Conservation (phyloP, 2,113 vertebrate species). For the Lepus europaeus region DNA sequence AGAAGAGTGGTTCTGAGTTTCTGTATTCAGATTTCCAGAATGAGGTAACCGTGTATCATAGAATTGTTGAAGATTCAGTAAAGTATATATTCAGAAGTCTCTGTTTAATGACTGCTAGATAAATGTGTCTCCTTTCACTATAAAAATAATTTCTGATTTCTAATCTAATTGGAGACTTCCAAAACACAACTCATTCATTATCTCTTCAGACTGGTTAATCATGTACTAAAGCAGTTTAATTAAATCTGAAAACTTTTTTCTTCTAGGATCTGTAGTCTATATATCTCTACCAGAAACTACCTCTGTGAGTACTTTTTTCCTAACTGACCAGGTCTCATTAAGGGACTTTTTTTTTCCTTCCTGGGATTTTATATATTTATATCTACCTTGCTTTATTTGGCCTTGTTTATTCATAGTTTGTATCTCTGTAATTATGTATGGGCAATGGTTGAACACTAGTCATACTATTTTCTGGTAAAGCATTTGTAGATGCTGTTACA, state of each 20-base stretch:
- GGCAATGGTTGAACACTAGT: neutral
- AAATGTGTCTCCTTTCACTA: neutral
- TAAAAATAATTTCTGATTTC: constrained; percentile 23
- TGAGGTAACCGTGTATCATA: neutral
- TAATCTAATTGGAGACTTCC: constrained; percentile 28
- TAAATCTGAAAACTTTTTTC: constrained; percentile 45
- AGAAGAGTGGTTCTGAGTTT: constrained; percentile 31
- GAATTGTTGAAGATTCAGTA: neutral
- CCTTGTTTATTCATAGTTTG: neutral
- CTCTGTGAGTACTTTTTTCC: neutral
- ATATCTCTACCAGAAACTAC: constrained; percentile 1
- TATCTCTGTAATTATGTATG: neutral
- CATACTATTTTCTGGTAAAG: neutral
- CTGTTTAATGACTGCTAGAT: constrained; percentile 27
- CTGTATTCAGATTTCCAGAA: neutral
- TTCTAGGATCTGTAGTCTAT: neutral
- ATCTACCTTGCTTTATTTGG: neutral
- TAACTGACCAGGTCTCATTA: neutral
- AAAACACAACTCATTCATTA: constrained; percentile 30
- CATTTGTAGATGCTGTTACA: neutral
- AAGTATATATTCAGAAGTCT: neutral
- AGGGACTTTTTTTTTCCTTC: neutral
- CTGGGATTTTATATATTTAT: neutral
- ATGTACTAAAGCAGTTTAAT: neutral
- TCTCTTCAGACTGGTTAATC: constrained; percentile 41